Conservation (phyloP, 2,888 invertebrate genomes). For the Abrostola triplasia region DNA sequence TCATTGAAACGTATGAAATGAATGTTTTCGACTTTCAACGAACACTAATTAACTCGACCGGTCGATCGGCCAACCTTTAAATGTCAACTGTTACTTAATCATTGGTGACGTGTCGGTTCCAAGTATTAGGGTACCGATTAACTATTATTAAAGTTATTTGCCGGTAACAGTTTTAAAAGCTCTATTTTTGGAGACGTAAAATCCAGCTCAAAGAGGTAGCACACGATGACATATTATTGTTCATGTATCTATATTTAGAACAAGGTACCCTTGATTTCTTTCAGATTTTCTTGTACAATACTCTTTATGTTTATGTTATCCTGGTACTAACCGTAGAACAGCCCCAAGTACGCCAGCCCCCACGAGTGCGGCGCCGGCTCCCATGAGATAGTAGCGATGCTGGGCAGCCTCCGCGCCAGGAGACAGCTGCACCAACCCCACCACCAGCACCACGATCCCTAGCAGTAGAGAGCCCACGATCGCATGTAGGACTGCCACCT, state of each 20-base stretch:
- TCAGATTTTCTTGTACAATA: not conserved
- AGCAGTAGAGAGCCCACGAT: slow-evolving; percentile 92
- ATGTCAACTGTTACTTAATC: slow-evolving; percentile 22
- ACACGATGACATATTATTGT: no score
- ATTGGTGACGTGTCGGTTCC: slow-evolving; percentile 4
- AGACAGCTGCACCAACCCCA: slow-evolving; percentile 92
- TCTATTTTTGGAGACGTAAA: no score
- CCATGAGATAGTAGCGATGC: slow-evolving; percentile 91
- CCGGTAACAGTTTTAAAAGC: not conserved
- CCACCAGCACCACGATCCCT: slow-evolving; percentile 92
- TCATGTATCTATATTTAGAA: no score
- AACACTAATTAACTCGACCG: slow-evolving; percentile 11
- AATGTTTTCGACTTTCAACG: slow-evolving; percentile 13
- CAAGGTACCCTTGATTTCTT: no score
- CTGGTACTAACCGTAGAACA: slow-evolving; percentile 86
- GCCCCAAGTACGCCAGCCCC: slow-evolving; percentile 90
- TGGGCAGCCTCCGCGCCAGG: slow-evolving; percentile 93
- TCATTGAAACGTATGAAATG: slow-evolving; percentile 7
- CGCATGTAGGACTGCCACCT: slow-evolving; percentile 92
- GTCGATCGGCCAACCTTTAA: slow-evolving; percentile 28
- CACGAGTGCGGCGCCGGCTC: slow-evolving; percentile 90
- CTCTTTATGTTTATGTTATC: slow-evolving; percentile 9
- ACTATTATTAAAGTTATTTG: not conserved
- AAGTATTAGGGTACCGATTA: not conserved
- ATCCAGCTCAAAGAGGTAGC: no score